Conservation (phyloP, 2,113 vertebrate species). For the Spheniscus mendiculus region DNA sequence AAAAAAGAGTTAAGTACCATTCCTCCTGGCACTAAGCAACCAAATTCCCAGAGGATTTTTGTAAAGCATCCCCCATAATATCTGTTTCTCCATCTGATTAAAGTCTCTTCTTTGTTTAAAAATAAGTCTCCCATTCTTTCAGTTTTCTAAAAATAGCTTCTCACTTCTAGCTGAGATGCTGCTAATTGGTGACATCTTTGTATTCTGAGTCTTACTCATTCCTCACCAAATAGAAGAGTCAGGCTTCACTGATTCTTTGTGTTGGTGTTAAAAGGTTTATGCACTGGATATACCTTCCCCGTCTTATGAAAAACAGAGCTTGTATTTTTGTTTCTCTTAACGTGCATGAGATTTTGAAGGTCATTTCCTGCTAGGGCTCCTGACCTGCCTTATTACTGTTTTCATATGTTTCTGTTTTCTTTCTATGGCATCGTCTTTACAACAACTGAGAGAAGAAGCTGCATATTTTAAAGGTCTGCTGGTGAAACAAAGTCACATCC, state of each 20-base stretch:
- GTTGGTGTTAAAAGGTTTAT: not conserved
- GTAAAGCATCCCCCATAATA: not conserved
- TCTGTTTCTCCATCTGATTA: not conserved
- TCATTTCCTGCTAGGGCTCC: not conserved
- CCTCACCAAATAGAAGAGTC: conserved; percentile 16
- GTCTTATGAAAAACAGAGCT: not conserved
- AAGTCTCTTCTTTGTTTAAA: conserved; percentile 12
- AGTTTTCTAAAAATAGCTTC: conserved; percentile 35
- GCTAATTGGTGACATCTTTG: conserved; percentile 54
- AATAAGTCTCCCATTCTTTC: not conserved
- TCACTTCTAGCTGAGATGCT: not conserved
- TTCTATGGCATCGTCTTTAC: not conserved
- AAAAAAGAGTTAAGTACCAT: not conserved
- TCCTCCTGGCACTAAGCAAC: not conserved
- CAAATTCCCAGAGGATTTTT: not conserved
- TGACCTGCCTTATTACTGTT: not conserved
- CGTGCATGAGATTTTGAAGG: not conserved
- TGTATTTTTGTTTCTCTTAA: not conserved
- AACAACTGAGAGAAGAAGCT: not conserved
- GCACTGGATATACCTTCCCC: not conserved
- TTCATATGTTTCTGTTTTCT: not conserved
- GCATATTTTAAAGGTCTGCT: not conserved
- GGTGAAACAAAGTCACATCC: not conserved
- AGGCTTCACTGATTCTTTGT: conserved; percentile 7
- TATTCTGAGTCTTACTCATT: conserved; percentile 27